phyloP scores from a whole-genome alignment of 2,888 invertebrate genomes.

The Drosophila algonquin region DNA sequence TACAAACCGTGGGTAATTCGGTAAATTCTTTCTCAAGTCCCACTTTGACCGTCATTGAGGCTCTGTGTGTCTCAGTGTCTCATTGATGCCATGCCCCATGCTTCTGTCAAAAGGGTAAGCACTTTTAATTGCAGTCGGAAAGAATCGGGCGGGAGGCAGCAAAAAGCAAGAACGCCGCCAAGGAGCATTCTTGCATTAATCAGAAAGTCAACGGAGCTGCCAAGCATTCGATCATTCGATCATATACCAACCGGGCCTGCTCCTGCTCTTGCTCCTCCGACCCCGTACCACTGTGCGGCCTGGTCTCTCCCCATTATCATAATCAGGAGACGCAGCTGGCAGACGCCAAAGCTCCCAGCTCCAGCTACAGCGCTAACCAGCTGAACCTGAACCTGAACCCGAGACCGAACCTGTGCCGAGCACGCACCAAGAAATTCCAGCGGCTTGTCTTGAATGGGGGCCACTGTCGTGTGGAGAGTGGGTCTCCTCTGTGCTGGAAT shows the following conservation, averaged over 20 bases:
- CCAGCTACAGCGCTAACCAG: conserved; percentile 16
- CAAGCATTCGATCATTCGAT: conserved; percentile 68
- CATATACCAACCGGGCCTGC: conserved; percentile 48
- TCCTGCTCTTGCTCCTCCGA: conserved; percentile 14
- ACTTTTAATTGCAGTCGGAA: conserved; percentile 68
- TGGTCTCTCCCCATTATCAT: conserved; percentile 63
- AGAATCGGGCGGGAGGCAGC: conserved; percentile 17
- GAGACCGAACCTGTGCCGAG: conserved; percentile 79
- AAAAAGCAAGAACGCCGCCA: conserved; percentile 60
- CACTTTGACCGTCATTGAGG: conserved; percentile 4
- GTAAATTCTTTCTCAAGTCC: neutral
- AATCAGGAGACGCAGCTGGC: conserved; percentile 78
- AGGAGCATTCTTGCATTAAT: conserved; percentile 77
- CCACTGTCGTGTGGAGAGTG: conserved; percentile 48
- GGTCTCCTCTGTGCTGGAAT: conserved; percentile 30
- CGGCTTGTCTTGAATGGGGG: conserved; percentile 77
- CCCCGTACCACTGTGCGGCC: conserved; percentile 14
- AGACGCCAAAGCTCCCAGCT: conserved; percentile 54
- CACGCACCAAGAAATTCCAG: conserved; percentile 83
- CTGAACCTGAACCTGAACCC: conserved; percentile 76
- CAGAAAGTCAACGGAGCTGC: conserved; percentile 79
- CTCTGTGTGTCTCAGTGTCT: too few relatives aligned
- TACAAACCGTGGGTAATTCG: neutral
- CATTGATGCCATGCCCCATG: neutral
- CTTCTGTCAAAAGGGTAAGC: conserved; percentile 49